A percentile compares a stretch with the other conserved stretches of the same genome.
These are phyloP conservation scores for Esox niger DNA, from an alignment of 2,113 vertebrate species.

Conservation along the genomic window DNA sequence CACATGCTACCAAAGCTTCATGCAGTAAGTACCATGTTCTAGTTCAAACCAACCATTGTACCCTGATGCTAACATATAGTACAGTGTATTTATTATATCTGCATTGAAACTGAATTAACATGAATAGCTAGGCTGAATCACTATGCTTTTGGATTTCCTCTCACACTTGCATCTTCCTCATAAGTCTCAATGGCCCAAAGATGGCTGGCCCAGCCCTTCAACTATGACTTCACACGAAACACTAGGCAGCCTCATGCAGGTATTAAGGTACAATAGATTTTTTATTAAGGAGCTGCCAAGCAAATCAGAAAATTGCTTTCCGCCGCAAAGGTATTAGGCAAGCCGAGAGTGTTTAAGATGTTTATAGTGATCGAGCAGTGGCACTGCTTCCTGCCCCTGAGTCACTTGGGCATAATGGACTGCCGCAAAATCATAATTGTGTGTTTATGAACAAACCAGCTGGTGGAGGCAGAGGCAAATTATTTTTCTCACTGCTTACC, in stretches of 20 bases:
- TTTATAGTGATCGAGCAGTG: constrained; percentile 55
- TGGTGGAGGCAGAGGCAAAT: constrained; percentile 74
- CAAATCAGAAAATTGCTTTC: constrained; percentile 89
- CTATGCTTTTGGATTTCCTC: no score
- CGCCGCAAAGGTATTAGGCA: constrained; percentile 83
- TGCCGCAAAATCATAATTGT: constrained; percentile 74
- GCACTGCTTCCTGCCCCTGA: constrained; percentile 62
- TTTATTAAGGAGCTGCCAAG: constrained; percentile 89
- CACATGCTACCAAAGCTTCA: no score
- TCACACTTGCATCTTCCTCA: not conserved
- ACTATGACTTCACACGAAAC: constrained; percentile 25
- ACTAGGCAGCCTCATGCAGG: not conserved
- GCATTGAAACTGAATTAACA: no score
- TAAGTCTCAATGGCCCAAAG: constrained; percentile 8
- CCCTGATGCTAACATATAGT: no score
- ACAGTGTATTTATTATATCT: no score
- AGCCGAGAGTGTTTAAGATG: constrained; percentile 65
- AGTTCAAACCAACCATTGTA: no score
- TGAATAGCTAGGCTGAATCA: no score
- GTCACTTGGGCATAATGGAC: constrained; percentile 71
- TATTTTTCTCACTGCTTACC: constrained; percentile 66
- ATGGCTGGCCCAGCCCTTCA: constrained; percentile 10
- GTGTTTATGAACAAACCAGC: constrained; percentile 77
- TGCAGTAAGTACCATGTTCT: no score
- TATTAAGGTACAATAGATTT: constrained; percentile 91